These are phyloP conservation scores for Larimichthys polyactis DNA, from an alignment of 2,113 vertebrate species.

Conservation along the genomic window DNA sequence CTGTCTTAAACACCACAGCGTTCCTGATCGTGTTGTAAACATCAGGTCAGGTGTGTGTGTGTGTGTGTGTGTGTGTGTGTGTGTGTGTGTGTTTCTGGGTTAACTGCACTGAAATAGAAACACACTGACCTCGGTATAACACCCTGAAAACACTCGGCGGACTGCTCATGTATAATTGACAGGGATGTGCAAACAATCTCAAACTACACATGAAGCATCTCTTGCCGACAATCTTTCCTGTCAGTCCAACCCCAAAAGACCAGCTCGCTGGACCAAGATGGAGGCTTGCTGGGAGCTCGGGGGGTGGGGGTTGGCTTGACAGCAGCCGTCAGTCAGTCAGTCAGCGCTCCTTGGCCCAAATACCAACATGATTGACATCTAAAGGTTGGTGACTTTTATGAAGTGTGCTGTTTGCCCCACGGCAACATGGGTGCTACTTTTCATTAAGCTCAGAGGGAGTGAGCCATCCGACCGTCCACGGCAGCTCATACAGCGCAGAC, in stretches of 20 bases:
- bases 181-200: slow-evolving; percentile 39
- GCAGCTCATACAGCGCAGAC: background rate
- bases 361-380: slow-evolving; percentile 72
- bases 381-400: slow-evolving; percentile 72
- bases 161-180: slow-evolving; percentile 62
- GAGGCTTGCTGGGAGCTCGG: slow-evolving; percentile 34
- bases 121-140: slow-evolving; percentile 56
- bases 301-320: background rate
- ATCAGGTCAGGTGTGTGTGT: background rate
- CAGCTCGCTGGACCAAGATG: slow-evolving; percentile 52
- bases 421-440: slow-evolving; percentile 58
- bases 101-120: slow-evolving; percentile 56
- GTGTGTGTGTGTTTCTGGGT: slow-evolving; percentile 29
- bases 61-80: background rate
- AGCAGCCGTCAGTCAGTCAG: slow-evolving; percentile 60
- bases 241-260: slow-evolving; percentile 16
- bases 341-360: slow-evolving; percentile 65
- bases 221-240: slow-evolving; percentile 41
- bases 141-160: slow-evolving; percentile 18
- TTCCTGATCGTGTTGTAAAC: slow-evolving; percentile 16
- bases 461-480: background rate
- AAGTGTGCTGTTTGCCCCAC: slow-evolving; percentile 50
- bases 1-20: background rate
- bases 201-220: slow-evolving; percentile 47
- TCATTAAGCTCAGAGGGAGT: slow-evolving; percentile 47